Conservation (phyloP, 30 jellyfish, hydroid and myxozoan genomes). For the Chironex yamaguchii region DNA sequence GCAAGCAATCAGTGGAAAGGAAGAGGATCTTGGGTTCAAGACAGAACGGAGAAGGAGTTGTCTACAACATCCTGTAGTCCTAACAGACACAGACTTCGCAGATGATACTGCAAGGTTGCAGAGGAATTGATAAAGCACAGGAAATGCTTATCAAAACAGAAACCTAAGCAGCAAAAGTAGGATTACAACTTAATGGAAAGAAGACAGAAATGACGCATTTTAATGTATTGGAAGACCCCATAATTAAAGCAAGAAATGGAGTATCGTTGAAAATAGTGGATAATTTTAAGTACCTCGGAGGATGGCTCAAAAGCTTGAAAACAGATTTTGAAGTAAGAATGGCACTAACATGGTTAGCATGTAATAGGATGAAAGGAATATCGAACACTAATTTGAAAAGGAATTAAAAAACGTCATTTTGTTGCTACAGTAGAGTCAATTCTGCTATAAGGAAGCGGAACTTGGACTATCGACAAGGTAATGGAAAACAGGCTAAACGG, state of each 20-base stretch:
- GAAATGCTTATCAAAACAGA: background rate
- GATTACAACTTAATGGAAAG: background rate
- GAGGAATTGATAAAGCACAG: background rate
- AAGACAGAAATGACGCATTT: background rate
- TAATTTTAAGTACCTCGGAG: background rate
- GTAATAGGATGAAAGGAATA: background rate
- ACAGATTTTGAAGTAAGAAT: no score
- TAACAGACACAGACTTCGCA: background rate
- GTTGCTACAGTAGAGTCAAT: no score
- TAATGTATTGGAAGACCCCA: background rate
- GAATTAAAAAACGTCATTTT: no score
- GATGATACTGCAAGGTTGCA: background rate
- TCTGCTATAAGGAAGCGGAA: background rate
- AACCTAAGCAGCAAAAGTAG: background rate
- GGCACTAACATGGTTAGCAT: background rate
- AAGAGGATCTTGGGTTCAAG: background rate
- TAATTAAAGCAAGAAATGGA: background rate
- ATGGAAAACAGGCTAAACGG: background rate
- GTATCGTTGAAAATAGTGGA: background rate
- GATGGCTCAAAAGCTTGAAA: slow-evolving; percentile 4
- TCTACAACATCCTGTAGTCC: background rate
- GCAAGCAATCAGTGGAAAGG: background rate
- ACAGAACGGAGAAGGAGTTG: background rate
- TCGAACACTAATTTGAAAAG: no score
- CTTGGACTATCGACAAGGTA: background rate